phyloP scores from a whole-genome alignment of 2,797 vertebrate genomes.

The Centroberyx gerrardi region DNA sequence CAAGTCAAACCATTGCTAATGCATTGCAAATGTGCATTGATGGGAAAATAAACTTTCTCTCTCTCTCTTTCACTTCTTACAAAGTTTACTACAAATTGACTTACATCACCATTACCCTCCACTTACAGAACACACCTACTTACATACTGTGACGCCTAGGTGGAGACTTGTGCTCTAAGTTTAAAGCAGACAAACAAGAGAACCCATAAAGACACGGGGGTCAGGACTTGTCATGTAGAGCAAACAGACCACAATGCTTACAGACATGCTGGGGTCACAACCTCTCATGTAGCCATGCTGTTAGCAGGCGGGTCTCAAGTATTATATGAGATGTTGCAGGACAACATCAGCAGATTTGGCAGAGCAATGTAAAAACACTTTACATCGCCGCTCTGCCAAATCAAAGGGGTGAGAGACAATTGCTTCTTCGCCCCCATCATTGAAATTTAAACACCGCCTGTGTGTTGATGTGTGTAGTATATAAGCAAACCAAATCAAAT shows the following conservation, averaged over 20 bases:
- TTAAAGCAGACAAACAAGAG: not conserved
- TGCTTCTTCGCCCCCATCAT: no score
- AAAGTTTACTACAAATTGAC: not conserved
- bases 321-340: not conserved
- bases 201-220: not conserved
- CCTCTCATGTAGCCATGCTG: constrained; percentile 21
- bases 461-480: not conserved
- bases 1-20: not conserved
- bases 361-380: not conserved
- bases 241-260: constrained; percentile 40
- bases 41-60: not conserved
- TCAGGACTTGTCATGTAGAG: constrained; percentile 21
- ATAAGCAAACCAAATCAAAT: not conserved
- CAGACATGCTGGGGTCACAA: constrained; percentile 37
- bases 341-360: not conserved
- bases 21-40: not conserved
- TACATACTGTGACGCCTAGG: not conserved
- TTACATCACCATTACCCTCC: no score
- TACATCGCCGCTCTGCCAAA: not conserved
- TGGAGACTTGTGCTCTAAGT: constrained; percentile 16
- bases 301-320: constrained; percentile 16
- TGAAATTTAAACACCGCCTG: constrained; percentile 3
- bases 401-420: constrained; percentile 7
- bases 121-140: not conserved
- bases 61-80: not conserved